phyloP scores from a whole-genome alignment of 2,888 invertebrate species.

The Pterobdella sp. region DNA sequence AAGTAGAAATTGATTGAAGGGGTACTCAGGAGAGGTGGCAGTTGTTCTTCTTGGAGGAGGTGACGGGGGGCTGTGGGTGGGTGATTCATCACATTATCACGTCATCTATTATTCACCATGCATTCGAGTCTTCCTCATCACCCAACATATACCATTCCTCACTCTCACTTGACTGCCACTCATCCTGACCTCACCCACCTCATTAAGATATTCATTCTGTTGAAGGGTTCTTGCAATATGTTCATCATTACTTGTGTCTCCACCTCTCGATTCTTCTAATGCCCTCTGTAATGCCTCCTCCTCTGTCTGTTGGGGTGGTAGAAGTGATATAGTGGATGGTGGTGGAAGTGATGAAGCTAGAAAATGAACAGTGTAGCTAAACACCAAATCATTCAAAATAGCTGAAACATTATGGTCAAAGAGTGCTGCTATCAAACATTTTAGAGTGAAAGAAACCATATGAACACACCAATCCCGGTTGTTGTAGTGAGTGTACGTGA shows the following conservation, averaged over 20 bases:
- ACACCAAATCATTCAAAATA: not conserved
- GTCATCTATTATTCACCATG: too few relatives aligned
- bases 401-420: too few relatives aligned
- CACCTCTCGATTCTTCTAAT: constrained; percentile 52
- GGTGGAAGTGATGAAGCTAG: not conserved
- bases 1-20: too few relatives aligned
- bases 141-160: too few relatives aligned
- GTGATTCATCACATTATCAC: too few relatives aligned
- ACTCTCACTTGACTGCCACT: not conserved
- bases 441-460: not conserved
- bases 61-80: too few relatives aligned
- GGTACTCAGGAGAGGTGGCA: too few relatives aligned
- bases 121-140: too few relatives aligned
- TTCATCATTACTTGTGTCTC: constrained; percentile 43
- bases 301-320: constrained; percentile 59
- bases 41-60: too few relatives aligned
- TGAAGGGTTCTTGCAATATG: constrained; percentile 44
- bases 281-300: constrained; percentile 84
- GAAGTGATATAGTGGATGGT: not conserved
- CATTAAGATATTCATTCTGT: constrained; percentile 17
- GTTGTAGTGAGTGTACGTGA: constrained; percentile 24
- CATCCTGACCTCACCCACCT: too few relatives aligned
- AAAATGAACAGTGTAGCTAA: not conserved
- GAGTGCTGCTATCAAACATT: not conserved
- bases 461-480: constrained; percentile 9